Evolutionary conservation across 2,797 vertebrate genomes (phyloP).

Genomic region (Phrynocephalus forsythii): DNA sequence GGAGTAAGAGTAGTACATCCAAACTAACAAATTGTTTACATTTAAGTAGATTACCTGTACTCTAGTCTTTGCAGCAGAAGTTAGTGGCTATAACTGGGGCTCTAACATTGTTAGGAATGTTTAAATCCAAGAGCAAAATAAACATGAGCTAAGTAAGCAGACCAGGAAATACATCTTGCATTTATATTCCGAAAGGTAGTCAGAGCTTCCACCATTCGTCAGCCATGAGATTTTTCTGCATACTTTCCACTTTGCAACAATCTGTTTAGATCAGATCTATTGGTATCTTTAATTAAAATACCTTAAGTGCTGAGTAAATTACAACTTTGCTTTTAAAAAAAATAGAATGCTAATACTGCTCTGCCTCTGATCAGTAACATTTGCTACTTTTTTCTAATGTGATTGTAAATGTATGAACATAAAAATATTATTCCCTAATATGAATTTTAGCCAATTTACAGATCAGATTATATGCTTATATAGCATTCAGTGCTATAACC

Average conservation of each 20-base stretch:
- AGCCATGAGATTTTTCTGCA: background rate
- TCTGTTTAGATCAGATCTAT: background rate
- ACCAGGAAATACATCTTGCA: background rate
- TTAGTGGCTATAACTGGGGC: background rate
- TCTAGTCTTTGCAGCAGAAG: background rate
- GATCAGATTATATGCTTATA: background rate
- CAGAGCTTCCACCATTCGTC: background rate
- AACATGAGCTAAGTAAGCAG: constrained; percentile 12
- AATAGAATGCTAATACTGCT: background rate
- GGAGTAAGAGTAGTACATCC: background rate
- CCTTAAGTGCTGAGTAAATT: background rate
- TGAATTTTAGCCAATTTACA: constrained; percentile 29
- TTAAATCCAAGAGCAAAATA: background rate
- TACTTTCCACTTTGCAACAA: background rate
- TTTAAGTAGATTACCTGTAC: background rate
- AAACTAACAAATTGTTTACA: background rate
- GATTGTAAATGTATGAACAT: constrained; percentile 20
- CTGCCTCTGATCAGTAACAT: background rate
- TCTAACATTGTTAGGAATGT: background rate
- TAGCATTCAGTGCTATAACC: background rate
- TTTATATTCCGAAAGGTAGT: background rate
- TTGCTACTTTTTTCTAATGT: constrained; percentile 14
- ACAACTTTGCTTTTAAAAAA: background rate
- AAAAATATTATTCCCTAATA: constrained; percentile 1
- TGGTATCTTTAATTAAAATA: background rate